A percentile compares a stretch with the other conserved stretches of the same genome.
phyloP scores from a whole-genome alignment of 2,113 vertebrate genomes.

The Eupsittula cactorum region DNA sequence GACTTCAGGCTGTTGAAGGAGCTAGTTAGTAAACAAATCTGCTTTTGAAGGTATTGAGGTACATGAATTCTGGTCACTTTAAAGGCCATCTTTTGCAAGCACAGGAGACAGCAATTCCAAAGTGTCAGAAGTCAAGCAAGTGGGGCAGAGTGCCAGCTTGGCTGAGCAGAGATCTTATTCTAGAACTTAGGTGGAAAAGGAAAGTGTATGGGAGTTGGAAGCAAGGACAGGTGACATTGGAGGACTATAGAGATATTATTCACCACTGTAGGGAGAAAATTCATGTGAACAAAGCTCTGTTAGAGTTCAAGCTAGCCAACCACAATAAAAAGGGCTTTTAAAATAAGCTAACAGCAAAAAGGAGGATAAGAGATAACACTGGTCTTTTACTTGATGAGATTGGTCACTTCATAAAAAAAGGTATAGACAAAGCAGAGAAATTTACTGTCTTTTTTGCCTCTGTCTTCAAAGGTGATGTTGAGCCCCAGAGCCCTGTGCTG shows the following conservation, averaged over 20 bases:
- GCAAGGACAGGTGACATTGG: neutral
- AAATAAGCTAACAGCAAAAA: neutral
- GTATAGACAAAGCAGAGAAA: neutral
- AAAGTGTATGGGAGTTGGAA: neutral
- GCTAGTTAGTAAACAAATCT: neutral
- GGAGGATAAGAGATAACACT: neutral
- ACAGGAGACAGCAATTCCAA: neutral
- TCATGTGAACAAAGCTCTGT: neutral
- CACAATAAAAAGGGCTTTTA: neutral
- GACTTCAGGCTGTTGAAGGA: neutral
- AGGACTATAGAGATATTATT: neutral
- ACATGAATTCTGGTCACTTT: neutral
- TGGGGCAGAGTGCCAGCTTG: accelerated
- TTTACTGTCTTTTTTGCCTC: neutral
- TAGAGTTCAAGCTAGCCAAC: neutral
- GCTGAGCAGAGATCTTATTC: neutral
- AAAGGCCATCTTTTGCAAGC: neutral
- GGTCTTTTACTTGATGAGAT: neutral
- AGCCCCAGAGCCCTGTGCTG: neutral
- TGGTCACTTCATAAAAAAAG: neutral
- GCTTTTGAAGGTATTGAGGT: neutral
- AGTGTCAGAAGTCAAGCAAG: neutral
- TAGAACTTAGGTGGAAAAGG: neutral
- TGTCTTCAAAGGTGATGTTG: neutral
- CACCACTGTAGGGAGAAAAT: neutral